Base-by-base conservation (phyloP, 1,140 invertebrate genomes). In the Plutomurus gul region DNA sequence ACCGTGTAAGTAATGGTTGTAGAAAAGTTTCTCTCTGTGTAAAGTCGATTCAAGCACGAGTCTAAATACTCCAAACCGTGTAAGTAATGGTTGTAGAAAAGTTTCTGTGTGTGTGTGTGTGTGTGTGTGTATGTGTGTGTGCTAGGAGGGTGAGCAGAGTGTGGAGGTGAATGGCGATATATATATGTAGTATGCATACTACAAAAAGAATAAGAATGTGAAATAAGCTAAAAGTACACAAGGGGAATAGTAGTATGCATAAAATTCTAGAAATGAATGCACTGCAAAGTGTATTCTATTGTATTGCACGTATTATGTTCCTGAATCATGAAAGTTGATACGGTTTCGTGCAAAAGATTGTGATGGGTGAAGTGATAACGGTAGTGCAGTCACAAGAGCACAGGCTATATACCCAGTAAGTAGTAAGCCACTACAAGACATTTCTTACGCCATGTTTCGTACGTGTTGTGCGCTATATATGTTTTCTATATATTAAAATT, bases 361-460 rank as follows among this genome's bases (percentile, higher is more conserved):
- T 77, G 76, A 77, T 77, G 56, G 76, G 40, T 77, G 36, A 65
- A 77, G 56, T 77, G 76, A 77, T 77, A 77, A 77, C 56, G 60
- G 36, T 56, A 22, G 16, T 47, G 18, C 40, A 39, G 65, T 56
- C 27, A 56, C 16, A 56, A 65, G 46, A 49, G 47, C 13, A 8
- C 47, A 49, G n/a, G 1, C 51, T 16, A 65, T 13, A n/a, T n/a
- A n/a, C n/a, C n/a, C n/a, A n/a, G n/a, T n/a, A n/a, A n/a, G n/a
- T n/a, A n/a, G n/a, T n/a, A n/a, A n/a, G n/a, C n/a, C n/a, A n/a
- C n/a, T n/a, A 16, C 56, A 25, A 30, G 30, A 65, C 25, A 65
- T 65, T 65, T 65, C 56, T 60, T 60, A 8, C 25, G 4, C 36
- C 20, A n/a, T 33, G 27, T 30, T 36, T 8, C 18, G 13, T 46